phyloP scores from a whole-genome alignment of 2,797 vertebrate genomes.

The Petrocephalus sullivani region DNA sequence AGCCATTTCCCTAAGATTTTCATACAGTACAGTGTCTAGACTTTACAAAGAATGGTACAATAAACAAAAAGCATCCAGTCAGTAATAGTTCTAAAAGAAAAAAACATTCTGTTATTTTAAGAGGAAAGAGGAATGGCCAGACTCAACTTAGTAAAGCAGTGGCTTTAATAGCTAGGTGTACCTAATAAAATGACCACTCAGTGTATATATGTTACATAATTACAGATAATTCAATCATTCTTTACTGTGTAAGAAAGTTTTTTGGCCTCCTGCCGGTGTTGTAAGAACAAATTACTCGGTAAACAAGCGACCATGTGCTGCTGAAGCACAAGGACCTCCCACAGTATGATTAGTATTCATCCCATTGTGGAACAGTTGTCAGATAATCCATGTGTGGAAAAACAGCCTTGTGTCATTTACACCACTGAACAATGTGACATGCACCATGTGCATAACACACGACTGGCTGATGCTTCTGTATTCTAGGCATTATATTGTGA shows the following conservation, averaged over 20 bases:
- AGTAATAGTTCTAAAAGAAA: not conserved
- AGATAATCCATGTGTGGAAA: constrained; percentile 1
- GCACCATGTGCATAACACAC: not conserved
- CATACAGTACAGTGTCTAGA: not conserved
- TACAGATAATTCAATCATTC: not conserved
- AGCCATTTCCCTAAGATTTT: not conserved
- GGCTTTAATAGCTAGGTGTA: not conserved
- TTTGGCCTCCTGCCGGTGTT: not conserved
- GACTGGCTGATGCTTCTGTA: not conserved
- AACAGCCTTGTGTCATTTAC: not conserved
- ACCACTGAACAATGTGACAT: not conserved
- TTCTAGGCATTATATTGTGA: constrained; percentile 2
- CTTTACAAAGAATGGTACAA: not conserved
- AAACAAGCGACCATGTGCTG: not conserved
- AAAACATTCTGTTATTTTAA: not conserved
- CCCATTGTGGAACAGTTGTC: not conserved
- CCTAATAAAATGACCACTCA: not conserved
- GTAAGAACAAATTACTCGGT: constrained; percentile 6
- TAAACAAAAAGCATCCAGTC: not conserved
- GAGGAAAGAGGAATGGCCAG: not conserved
- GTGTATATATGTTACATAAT: not conserved
- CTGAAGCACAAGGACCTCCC: not conserved
- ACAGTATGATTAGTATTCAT: constrained; percentile 17
- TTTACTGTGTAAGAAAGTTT: not conserved
- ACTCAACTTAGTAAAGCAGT: not conserved